phyloP scores from a whole-genome alignment of 2,113 vertebrate species.

The Leptodactylus fuscus region DNA sequence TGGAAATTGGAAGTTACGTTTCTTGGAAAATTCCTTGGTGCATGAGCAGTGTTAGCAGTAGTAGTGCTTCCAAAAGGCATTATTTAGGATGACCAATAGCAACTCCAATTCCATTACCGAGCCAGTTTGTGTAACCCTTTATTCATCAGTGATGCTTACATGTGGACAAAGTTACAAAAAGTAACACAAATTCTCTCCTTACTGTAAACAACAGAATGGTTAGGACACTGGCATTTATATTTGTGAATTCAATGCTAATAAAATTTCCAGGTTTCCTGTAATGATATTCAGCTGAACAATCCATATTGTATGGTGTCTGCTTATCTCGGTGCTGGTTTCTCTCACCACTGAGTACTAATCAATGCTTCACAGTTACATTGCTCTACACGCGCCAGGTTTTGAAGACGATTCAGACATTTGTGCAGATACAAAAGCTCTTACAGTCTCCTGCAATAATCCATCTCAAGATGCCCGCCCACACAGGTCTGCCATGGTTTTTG shows the following conservation, averaged over 20 bases:
- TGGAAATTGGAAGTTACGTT: too few species aligned
- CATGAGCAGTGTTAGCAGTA: too few species aligned
- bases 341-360: background rate
- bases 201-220: too few species aligned
- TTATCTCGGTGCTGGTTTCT: conserved; percentile 7
- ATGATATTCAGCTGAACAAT: background rate
- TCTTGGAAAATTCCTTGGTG: too few species aligned
- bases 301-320: background rate
- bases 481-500: conserved; percentile 16
- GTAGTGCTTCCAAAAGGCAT: too few species aligned
- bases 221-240: too few species aligned
- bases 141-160: too few species aligned
- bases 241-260: background rate
- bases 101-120: too few species aligned
- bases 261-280: background rate
- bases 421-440: background rate
- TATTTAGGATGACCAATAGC: too few species aligned
- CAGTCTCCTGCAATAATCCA: background rate
- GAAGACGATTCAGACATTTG: background rate
- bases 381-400: background rate
- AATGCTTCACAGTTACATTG: conserved; percentile 1
- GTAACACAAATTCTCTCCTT: too few species aligned
- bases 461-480: conserved; percentile 1
- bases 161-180: too few species aligned
- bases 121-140: too few species aligned